Base-by-base conservation (phyloP, 2,113 vertebrate species). In the Toxostoma redivivum region DNA sequence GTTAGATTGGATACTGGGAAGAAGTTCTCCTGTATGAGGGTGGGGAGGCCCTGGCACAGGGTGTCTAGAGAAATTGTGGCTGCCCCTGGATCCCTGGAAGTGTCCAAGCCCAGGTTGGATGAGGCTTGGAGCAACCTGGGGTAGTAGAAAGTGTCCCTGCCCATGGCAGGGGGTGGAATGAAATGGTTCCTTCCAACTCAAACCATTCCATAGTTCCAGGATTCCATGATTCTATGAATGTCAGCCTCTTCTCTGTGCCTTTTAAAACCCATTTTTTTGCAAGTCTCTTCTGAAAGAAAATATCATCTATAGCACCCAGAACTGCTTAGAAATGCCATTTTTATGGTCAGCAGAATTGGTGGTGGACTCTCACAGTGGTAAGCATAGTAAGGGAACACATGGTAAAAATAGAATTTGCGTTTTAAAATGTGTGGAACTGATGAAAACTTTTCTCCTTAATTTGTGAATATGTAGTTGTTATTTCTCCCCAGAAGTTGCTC, bases 1-100 rank as follows among this genome's bases (percentile, higher is more conserved):
- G 20, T 1, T 21, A 40, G 24, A 7, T 47, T 12, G 54, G 30
- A 54, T 61, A 47, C 1, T 61, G 30, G 70, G 78, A 25, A 61
- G 8, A 4, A 54, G 2, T 40, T n/a, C 0, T 10, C n/a, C 11
- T 7, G 7, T 90, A 0, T 5, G n/a, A 61, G 47, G 13, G 14
- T 27, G 30, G 6, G 0, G 0, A 76, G 21, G 8, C 8, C n/a
- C 54, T 61, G 79, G 30, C 30, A 67, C n/a, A 81, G 58, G 22
- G 0, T 65, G 31, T 1, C 15, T 67, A 67, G 78, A 69, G 78
- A 7, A 76, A 30, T 62, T 82, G 54, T 47, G 40, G n/a, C 54
- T 89, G 47, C 11, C 17, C 21, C 54, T 69, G 37, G 27, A 69
- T 61, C n/a, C 54, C n/a, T 90, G 62, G 14, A 0, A 61, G 11